Percentiles rank a stretch among this genome's conserved stretches.
phyloP scores from a whole-genome alignment of 2,888 invertebrate genomes.

The Drosophila robusta region DNA sequence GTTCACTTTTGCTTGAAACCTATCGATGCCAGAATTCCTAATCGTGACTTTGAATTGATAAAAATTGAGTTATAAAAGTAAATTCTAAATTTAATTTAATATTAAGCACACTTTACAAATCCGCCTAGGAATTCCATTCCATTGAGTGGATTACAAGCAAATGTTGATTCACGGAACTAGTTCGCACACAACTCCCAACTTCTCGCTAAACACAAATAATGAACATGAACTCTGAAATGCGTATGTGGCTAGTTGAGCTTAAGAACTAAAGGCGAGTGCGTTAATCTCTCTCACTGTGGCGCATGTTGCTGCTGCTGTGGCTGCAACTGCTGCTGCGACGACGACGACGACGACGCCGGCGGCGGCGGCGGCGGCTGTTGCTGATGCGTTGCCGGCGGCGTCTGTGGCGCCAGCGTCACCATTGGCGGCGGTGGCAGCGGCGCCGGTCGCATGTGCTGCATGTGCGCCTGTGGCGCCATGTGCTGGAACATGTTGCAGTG shows the following conservation, averaged over 20 bases:
- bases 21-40: neutral
- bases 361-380: constrained; percentile 54
- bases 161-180: constrained; percentile 26
- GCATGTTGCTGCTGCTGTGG: constrained; percentile 38
- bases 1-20: neutral
- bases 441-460: constrained; percentile 81
- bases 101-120: constrained; percentile 2
- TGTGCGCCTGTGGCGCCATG: constrained; percentile 83
- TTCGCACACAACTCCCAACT: constrained; percentile 6
- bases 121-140: neutral
- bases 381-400: constrained; percentile 59
- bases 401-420: constrained; percentile 59
- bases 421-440: constrained; percentile 73
- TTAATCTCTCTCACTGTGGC: constrained; percentile 38
- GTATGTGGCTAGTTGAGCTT: constrained; percentile 73
- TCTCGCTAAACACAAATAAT: constrained; percentile 26
- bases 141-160: neutral
- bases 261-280: constrained; percentile 59
- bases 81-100: neutral
- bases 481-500: constrained; percentile 83
- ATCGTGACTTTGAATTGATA: neutral
- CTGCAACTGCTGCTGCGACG: constrained; percentile 61
- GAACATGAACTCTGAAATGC: constrained; percentile 48
- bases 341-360: constrained; percentile 33
- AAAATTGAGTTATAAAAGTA: neutral